Conservation (phyloP, 1,140 invertebrate species). For the Aphelinus certus region DNA sequence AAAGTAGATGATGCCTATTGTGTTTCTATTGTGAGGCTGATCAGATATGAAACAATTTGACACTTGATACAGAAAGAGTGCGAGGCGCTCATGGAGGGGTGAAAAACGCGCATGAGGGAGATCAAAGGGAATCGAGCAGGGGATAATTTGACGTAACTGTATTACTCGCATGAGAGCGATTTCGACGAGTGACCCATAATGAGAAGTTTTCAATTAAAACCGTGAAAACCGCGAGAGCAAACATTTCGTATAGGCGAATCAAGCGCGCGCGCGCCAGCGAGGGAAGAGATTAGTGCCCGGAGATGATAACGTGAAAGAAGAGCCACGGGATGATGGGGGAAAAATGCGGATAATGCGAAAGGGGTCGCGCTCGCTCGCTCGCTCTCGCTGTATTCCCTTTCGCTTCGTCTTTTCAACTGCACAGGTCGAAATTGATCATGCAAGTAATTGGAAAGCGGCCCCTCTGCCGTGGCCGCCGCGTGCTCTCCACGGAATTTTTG, state of each 20-base stretch:
- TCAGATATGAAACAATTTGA: too few species aligned
- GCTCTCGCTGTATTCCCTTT: background rate
- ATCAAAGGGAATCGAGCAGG: too few species aligned
- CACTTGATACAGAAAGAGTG: too few species aligned
- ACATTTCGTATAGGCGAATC: background rate
- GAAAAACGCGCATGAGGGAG: too few species aligned
- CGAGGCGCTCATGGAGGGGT: too few species aligned
- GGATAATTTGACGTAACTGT: too few species aligned
- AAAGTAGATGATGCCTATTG: too few species aligned
- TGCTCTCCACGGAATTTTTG: background rate
- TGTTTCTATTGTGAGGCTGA: too few species aligned
- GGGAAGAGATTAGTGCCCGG: background rate
- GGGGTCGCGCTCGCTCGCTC: too few species aligned
- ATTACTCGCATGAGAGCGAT: background rate
- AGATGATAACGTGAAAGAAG: background rate
- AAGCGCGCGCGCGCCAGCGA: background rate
- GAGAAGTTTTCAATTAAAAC: constrained; percentile 2
- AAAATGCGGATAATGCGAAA: too few species aligned
- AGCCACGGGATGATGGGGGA: background rate
- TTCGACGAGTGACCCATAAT: background rate
- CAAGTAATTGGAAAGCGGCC: constrained; percentile 3
- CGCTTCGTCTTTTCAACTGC: constrained; percentile 2
- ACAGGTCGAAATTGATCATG: constrained; percentile 5
- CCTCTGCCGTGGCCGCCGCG: background rate
- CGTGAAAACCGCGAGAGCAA: background rate